Conservation (phyloP, 23 tunicate genomes). For the Corella eumyota region DNA sequence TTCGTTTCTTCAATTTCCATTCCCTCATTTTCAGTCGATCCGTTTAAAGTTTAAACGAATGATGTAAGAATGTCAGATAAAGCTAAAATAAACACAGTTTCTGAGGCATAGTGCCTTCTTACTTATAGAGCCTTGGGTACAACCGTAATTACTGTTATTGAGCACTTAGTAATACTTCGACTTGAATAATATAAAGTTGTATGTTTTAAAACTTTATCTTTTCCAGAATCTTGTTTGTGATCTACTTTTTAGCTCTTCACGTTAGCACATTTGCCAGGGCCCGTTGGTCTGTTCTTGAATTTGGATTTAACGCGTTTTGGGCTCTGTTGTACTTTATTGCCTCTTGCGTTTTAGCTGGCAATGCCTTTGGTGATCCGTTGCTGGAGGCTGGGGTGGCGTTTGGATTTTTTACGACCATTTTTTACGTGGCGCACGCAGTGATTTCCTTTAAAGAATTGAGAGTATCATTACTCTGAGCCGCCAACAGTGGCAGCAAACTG, state of each 20-base stretch:
- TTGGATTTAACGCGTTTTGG: slow-evolving; percentile 51
- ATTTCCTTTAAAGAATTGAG: slow-evolving; percentile 43
- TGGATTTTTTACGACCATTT: slow-evolving; percentile 19
- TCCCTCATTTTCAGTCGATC: no score
- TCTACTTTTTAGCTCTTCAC: slow-evolving; percentile 42
- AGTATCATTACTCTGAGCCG: slow-evolving; percentile 22
- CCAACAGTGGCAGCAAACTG: slow-evolving; percentile 1
- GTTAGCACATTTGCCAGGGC: slow-evolving; percentile 23
- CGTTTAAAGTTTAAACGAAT: no score
- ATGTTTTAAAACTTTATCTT: not conserved
- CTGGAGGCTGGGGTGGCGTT: slow-evolving; percentile 39
- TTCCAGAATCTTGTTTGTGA: slow-evolving; percentile 28
- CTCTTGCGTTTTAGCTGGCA: slow-evolving; percentile 38
- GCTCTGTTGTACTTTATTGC: slow-evolving; percentile 53
- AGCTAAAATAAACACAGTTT: no score
- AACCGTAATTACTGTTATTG: slow-evolving; percentile 4
- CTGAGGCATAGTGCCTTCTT: no score
- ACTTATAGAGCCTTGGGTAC: no score
- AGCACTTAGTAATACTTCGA: not conserved
- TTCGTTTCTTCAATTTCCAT: no score
- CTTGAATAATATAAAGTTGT: not conserved
- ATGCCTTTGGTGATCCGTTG: not conserved
- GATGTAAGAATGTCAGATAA: no score
- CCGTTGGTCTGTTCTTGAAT: slow-evolving; percentile 61
- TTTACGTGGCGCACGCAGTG: slow-evolving; percentile 34